Evolutionary conservation across 2,113 vertebrate species (phyloP).

Genomic region (Sylvilagus bachmani): DNA sequence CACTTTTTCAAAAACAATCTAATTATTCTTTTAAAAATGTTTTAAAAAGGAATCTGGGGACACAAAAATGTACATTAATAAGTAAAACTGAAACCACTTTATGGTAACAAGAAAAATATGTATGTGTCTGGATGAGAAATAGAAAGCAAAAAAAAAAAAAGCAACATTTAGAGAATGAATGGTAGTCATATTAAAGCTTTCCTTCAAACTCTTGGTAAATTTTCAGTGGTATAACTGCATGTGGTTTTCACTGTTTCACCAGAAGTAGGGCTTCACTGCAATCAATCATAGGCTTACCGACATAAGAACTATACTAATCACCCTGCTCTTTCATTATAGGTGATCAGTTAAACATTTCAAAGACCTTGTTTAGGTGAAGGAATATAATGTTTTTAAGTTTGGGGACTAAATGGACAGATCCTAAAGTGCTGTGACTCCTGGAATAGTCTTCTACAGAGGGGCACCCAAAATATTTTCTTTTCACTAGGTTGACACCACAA

Average conservation of each 20-base stretch:
- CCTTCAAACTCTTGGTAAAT: not conserved
- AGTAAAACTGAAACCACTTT: slow-evolving; percentile 31
- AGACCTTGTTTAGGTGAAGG: not conserved
- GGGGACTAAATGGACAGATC: not conserved
- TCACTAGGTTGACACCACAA: not conserved
- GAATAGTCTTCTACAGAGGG: not conserved
- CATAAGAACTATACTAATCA: not conserved
- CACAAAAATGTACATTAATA: slow-evolving; percentile 27
- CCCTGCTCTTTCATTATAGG: not conserved
- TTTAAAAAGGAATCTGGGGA: not conserved
- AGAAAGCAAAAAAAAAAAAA: not conserved
- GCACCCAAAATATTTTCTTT: not conserved
- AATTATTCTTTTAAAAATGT: slow-evolving; percentile 58
- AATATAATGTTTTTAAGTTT: not conserved
- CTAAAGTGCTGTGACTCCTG: not conserved
- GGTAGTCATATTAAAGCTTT: not conserved
- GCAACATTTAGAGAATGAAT: slow-evolving; percentile 30
- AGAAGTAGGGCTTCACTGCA: slow-evolving; percentile 16
- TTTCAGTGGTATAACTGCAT: slow-evolving; percentile 31
- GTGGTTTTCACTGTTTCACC: slow-evolving; percentile 26
- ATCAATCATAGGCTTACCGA: not conserved
- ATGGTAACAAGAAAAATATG: slow-evolving; percentile 37
- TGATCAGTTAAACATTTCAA: not conserved
- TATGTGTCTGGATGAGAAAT: slow-evolving; percentile 23
- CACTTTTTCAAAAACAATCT: slow-evolving; percentile 45